Evolutionary conservation across 2,888 invertebrate genomes (phyloP), one percentile per base, ranked within the genome.

Genomic region (Endomychus coccineus): DNA sequence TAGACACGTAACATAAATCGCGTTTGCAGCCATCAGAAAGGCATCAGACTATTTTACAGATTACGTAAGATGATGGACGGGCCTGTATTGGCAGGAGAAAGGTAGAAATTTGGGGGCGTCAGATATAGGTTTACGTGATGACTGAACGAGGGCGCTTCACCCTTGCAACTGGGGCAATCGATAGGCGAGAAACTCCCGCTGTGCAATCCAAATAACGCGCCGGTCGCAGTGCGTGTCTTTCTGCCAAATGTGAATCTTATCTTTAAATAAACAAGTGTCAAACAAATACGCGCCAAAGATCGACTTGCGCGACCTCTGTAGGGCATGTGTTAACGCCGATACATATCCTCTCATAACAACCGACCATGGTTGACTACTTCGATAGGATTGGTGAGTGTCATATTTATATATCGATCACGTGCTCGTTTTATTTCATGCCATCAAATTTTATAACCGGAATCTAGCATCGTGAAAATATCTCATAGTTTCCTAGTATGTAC

Each of bases 101-200:
- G 44, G 49, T 45, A 44, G 42, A 41, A 44, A 40, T 34, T 33
- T 33, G 31, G 40, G 43, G 49, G 45, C 43, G 46, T 41, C 42
- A 42, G 48, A 51, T n/a, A n/a, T 48, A 51, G 50, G 46, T 54
- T 55, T 53, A 51, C 54, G 53, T 54, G 56, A 55, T 50, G 54
- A 52, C 55, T 52, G 54, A 53, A 47, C 49, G 55, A 52, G 54
- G 56, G 58, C 56, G 53, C 55, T 53, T 48, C 51, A 68, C 66
- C 67, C 67, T 14, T 16, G 10, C 73, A 75, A 74, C 74, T 75
- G 72, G 75, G 75, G 71, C 75, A 74, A 75, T 75, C 75, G 74
- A 75, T 75, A 74, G 58, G n/a, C n/a, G n/a, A n/a, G n/a, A n/a
- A n/a, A n/a, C n/a, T n/a, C n/a, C n/a, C 54, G 57, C 55, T 56